A percentile compares a stretch with the other conserved stretches of the same genome.
Evolutionary conservation across 2,888 invertebrate species (phyloP).

Genomic region (Yponomeuta sedellus): DNA sequence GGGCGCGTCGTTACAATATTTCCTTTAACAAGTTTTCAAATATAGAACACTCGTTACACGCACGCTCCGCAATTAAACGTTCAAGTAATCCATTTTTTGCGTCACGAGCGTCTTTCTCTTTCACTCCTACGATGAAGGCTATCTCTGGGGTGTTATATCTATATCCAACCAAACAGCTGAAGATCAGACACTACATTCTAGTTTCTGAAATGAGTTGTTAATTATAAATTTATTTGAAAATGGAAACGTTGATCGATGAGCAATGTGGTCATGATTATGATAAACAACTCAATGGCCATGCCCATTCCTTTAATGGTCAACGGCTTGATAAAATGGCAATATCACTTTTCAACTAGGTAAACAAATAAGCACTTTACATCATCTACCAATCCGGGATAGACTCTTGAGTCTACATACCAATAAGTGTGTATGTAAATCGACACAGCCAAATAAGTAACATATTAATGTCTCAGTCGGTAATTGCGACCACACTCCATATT

Average conservation of each 20-base stretch:
- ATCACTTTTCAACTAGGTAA: background rate
- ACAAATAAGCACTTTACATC: background rate
- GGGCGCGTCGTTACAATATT: conserved; percentile 18
- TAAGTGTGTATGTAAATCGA: background rate
- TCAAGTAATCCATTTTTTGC: conserved; percentile 19
- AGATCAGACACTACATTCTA: background rate
- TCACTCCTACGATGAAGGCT: background rate
- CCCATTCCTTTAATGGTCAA: background rate
- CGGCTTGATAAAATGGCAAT: background rate
- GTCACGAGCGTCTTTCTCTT: conserved; percentile 19
- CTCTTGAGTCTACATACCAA: background rate
- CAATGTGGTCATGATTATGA: background rate
- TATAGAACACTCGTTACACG: conserved; percentile 19
- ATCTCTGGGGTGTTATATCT: background rate
- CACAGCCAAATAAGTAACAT: background rate
- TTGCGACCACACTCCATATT: background rate
- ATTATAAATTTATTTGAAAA: background rate
- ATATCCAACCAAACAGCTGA: background rate
- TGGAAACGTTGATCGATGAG: background rate
- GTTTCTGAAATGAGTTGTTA: background rate
- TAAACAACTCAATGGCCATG: background rate
- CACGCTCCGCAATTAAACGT: conserved; percentile 21
- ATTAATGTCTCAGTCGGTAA: conserved; percentile 3
- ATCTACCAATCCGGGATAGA: background rate
- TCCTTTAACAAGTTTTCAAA: conserved; percentile 19